These are phyloP conservation scores for Lasioglossum leucozonium DNA, from an alignment of 2,888 invertebrate species.

Conservation along the genomic window DNA sequence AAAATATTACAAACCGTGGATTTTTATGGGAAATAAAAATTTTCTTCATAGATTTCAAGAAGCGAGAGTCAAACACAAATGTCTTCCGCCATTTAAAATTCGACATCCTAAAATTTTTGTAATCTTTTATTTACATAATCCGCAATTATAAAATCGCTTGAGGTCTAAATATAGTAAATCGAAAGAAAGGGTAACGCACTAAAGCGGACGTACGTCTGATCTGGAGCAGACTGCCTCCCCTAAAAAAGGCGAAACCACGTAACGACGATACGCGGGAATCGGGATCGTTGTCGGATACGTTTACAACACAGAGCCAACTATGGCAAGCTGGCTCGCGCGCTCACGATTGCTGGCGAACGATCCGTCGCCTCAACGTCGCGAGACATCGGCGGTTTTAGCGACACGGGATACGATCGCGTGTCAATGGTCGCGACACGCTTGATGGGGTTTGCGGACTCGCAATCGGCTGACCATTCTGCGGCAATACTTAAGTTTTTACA, in stretches of 20 bases:
- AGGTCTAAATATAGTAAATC: not conserved
- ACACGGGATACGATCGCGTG: constrained; percentile 44
- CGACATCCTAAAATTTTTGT: no score
- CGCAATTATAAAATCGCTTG: not conserved
- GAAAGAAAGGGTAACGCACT: not conserved
- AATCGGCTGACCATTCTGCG: constrained; percentile 13
- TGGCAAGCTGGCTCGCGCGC: constrained; percentile 1
- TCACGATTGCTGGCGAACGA: constrained; percentile 29
- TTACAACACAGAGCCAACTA: constrained; percentile 25
- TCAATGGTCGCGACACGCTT: constrained; percentile 17
- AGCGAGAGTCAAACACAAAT: no score
- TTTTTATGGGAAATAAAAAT: no score
- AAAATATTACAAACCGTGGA: no score
- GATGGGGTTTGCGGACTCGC: not conserved
- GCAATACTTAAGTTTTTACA: not conserved
- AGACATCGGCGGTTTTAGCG: constrained; percentile 27
- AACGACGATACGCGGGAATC: constrained; percentile 34
- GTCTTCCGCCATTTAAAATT: not conserved
- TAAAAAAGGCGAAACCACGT: constrained; percentile 26
- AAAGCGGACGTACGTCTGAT: not conserved
- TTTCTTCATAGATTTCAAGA: no score
- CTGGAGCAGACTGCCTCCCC: not conserved
- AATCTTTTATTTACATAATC: not conserved
- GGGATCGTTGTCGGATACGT: constrained; percentile 40
- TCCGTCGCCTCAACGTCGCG: constrained; percentile 8